Percentiles rank a stretch among this genome's conserved stretches.
These are phyloP conservation scores for Watsonalla binaria DNA, from an alignment of 2,888 invertebrate species.

Conservation along the genomic window DNA sequence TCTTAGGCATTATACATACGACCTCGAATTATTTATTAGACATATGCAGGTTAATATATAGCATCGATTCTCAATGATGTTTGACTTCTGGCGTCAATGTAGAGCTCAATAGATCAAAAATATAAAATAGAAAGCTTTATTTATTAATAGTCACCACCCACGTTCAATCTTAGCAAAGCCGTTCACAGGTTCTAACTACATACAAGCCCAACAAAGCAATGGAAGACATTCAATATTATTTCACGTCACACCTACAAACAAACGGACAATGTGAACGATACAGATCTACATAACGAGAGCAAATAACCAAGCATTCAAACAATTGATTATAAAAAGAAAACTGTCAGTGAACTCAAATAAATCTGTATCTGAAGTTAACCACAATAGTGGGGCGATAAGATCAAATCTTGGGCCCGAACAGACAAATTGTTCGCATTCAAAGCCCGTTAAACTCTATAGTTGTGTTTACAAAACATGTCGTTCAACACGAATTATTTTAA, in stretches of 20 bases:
- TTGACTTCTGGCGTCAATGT: too few relatives aligned
- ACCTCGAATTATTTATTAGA: too few relatives aligned
- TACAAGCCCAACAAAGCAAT: constrained; percentile 14
- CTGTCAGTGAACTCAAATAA: constrained; percentile 39
- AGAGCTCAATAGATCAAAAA: too few relatives aligned
- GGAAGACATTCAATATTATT: constrained; percentile 3
- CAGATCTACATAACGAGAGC: constrained; percentile 8
- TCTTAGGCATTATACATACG: too few relatives aligned
- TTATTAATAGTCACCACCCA: background rate
- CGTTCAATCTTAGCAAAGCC: background rate
- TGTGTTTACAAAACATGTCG: constrained; percentile 74
- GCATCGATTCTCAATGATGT: too few relatives aligned
- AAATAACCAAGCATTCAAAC: constrained; percentile 15
- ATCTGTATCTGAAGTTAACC: constrained; percentile 49
- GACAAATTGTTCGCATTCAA: constrained; percentile 64
- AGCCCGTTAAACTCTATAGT: constrained; percentile 44
- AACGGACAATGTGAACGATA: constrained; percentile 15
- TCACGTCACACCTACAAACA: constrained; percentile 27
- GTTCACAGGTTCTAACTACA: background rate
- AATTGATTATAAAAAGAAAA: constrained; percentile 40
- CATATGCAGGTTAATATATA: too few relatives aligned
- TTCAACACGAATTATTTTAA: constrained; percentile 45
- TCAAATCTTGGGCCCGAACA: constrained; percentile 56
- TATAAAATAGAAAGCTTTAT: too few relatives aligned
- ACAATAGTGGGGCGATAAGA: constrained; percentile 65